A percentile compares a stretch with the other conserved stretches of the same genome.
Evolutionary conservation across 1,140 invertebrate species (phyloP).

Genomic region (Scaptodrosophila lebanonensis): DNA sequence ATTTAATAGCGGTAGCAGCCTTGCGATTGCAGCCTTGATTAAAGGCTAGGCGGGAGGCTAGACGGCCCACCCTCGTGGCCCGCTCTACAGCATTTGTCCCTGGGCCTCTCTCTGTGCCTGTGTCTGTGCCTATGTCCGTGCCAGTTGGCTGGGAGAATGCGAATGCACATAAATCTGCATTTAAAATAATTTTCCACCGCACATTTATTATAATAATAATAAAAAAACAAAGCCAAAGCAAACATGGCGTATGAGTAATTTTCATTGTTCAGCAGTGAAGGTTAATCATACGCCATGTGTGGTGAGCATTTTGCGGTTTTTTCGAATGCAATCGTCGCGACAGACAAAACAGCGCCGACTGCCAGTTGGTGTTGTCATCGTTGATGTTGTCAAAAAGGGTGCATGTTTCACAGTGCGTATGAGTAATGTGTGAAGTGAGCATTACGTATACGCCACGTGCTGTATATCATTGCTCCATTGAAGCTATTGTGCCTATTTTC

Average conservation of each 20-base stretch:
- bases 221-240: constrained; percentile 40
- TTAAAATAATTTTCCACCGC: constrained; percentile 61
- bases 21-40: constrained; percentile 61
- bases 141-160: constrained; percentile 45
- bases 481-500: no score
- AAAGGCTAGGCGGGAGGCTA: constrained; percentile 48
- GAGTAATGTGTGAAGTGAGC: constrained; percentile 41
- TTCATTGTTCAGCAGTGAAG: constrained; percentile 40
- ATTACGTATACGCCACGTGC: constrained; percentile 66
- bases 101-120: constrained; percentile 8
- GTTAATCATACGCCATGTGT: constrained; percentile 54
- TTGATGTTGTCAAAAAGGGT: no score
- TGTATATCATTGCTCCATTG: no score
- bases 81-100: not conserved
- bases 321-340: constrained; percentile 13
- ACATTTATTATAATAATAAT: constrained; percentile 9
- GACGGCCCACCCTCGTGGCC: no score
- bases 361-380: constrained; percentile 1
- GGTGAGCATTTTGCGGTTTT: constrained; percentile 22
- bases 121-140: not conserved
- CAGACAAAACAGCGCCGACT: constrained; percentile 9
- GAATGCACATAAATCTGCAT: constrained; percentile 73
- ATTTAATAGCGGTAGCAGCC: constrained; percentile 24
- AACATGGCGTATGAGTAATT: constrained; percentile 58
- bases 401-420: constrained; percentile 44